These are phyloP conservation scores for Pocillopora damicornis DNA, from an alignment of 64 coral and sea anemone species.

Conservation along the genomic window DNA sequence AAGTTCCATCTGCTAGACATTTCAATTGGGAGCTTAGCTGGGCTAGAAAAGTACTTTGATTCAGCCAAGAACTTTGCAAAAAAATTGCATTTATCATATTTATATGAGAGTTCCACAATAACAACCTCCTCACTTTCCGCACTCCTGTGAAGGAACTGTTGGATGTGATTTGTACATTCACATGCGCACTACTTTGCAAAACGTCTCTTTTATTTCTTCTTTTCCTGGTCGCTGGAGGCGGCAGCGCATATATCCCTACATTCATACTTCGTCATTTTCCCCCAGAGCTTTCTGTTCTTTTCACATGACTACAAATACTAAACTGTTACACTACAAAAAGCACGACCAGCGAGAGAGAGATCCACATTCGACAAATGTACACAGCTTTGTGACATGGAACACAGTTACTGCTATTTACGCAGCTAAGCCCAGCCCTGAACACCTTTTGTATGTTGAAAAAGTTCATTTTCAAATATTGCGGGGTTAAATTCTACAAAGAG, in stretches of 20 bases:
- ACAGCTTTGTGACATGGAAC: neutral
- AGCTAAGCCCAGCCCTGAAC: neutral
- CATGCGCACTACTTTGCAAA: neutral
- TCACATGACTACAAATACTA: slow-evolving; percentile 1
- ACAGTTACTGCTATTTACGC: neutral
- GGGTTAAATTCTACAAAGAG: slow-evolving; percentile 38
- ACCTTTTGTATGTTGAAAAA: slow-evolving; percentile 64
- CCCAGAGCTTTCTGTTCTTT: neutral
- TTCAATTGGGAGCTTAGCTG: too few species aligned
- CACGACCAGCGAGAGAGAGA: slow-evolving; percentile 8
- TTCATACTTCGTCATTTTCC: slow-evolving; percentile 3
- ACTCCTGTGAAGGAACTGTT: too few species aligned
- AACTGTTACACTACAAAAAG: slow-evolving; percentile 10
- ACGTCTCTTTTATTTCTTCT: slow-evolving; percentile 31
- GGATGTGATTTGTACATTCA: neutral
- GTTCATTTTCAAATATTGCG: slow-evolving; percentile 26
- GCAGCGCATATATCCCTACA: slow-evolving; percentile 1
- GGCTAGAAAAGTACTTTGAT: too few species aligned
- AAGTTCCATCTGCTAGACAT: too few species aligned
- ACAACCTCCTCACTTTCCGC: too few species aligned
- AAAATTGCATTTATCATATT: too few species aligned
- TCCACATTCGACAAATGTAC: slow-evolving; percentile 6
- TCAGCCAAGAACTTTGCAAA: too few species aligned
- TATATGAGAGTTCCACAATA: too few species aligned
- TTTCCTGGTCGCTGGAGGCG: neutral